phyloP scores from a whole-genome alignment of 2,888 invertebrate genomes.

The Biston betularia region DNA sequence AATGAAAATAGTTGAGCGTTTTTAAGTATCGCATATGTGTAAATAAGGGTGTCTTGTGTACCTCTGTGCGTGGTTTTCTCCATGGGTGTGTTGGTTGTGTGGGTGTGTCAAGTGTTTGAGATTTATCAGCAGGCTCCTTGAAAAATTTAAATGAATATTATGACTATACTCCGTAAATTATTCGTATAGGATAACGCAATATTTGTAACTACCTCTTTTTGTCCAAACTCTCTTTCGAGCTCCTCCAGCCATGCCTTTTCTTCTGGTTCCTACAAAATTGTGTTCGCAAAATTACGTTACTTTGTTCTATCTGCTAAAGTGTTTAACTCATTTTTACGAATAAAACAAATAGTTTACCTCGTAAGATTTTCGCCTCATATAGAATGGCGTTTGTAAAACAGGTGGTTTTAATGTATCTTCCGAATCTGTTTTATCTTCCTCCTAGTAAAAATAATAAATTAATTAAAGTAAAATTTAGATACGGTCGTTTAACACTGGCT shows the following conservation, averaged over 20 bases:
- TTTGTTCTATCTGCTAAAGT: background rate
- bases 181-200: background rate
- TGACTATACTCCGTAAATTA: background rate
- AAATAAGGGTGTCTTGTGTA: slow-evolving; percentile 36
- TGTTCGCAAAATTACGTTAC: background rate
- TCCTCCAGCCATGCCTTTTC: slow-evolving; percentile 36
- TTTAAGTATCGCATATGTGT: slow-evolving; percentile 29
- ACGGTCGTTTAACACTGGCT: background rate
- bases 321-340: slow-evolving; percentile 13
- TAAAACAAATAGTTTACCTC: slow-evolving; percentile 53
- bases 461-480: slow-evolving; percentile 11
- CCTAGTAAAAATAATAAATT: slow-evolving; percentile 49
- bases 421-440: slow-evolving; percentile 53
- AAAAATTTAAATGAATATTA: slow-evolving; percentile 15
- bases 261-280: slow-evolving; percentile 43
- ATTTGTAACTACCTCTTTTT: slow-evolving; percentile 29
- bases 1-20: background rate
- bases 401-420: slow-evolving; percentile 49
- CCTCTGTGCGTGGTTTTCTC: slow-evolving; percentile 52
- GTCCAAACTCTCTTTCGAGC: slow-evolving; percentile 28
- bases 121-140: slow-evolving; percentile 34
- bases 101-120: slow-evolving; percentile 48
- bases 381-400: slow-evolving; percentile 53
- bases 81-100: slow-evolving; percentile 55
- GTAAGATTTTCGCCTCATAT: slow-evolving; percentile 58